phyloP scores from a whole-genome alignment of 2,797 vertebrate genomes.

The Tokudaia muenninki region DNA sequence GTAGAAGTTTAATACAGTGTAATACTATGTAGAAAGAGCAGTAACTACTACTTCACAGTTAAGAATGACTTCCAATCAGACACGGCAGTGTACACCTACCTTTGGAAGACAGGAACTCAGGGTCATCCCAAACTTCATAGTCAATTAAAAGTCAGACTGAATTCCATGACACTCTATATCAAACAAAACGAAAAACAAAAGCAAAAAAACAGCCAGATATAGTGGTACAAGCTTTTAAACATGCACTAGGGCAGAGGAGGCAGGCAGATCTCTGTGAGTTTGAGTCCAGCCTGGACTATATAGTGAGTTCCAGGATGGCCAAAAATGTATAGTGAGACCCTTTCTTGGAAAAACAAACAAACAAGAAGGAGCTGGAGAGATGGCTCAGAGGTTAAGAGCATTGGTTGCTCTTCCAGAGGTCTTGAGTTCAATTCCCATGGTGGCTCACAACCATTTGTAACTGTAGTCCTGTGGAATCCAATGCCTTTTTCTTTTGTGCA shows the following conservation, averaged over 20 bases:
- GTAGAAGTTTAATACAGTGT: slow-evolving; percentile 4
- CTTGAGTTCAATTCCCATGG: background rate
- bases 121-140: background rate
- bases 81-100: background rate
- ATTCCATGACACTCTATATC: background rate
- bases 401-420: background rate
- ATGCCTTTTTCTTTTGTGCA: background rate
- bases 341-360: background rate
- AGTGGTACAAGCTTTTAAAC: background rate
- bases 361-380: background rate
- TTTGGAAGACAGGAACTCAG: background rate
- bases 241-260: background rate
- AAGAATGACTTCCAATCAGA: slow-evolving; percentile 10
- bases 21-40: background rate
- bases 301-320: background rate
- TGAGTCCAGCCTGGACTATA: background rate
- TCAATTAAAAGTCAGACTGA: background rate
- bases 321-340: background rate
- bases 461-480: background rate
- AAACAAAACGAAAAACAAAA: background rate
- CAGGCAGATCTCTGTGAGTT: background rate
- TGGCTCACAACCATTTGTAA: background rate
- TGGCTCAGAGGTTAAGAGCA: background rate
- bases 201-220: background rate
- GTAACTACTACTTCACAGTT: slow-evolving; percentile 6